Base-by-base conservation (phyloP, 2,113 vertebrate species). In the Lampris megalopsis region DNA sequence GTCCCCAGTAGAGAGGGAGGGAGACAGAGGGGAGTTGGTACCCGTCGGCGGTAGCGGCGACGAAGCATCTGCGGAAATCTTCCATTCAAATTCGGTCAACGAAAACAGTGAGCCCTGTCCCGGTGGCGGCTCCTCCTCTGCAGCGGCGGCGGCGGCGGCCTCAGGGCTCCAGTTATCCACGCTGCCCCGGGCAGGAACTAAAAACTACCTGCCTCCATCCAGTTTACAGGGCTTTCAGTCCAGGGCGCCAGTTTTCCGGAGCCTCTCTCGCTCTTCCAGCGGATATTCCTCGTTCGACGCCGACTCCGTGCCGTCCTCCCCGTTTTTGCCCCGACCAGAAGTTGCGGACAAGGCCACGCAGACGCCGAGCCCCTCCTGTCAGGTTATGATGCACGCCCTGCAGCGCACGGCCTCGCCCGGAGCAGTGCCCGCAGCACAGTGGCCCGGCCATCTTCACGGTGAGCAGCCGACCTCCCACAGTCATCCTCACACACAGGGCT, bases 201-300 rank as follows among this genome's bases (percentile, higher is more conserved):
- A 88, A 81, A 86, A 64, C 13, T 3, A 11, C 66, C 6, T n/a
- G 4, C 48, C 58, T 5, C 81, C 92, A n/a, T 92, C 92, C 91
- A 94, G 93, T 81, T 95, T 94, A 1, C 89, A 86, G 61, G 95
- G 93, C 45, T 96, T 94, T 91, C 95, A 94, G 82, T 95, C 91
- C 63, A 95, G 96, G 83, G 95, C 95, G 57, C 94, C 95, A 61
- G 85, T 95, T 73, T 96, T 94, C 92, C 95, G 95, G 75, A 88
- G 93, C 81, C 84, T 94, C 80, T 93, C 95, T 73, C 95, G 96
- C 81, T 94, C 94, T 48, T 98, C 97, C 89, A 98, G 96, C 83
- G 97, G 97, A 74, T 98, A 98, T 93, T 97, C 96, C 93, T 97
- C 97, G 84, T 95, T 93, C 88, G 96, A 97, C 81, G 86, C 93